phyloP scores from a whole-genome alignment of 2,888 invertebrate species.

The Dasypolia templi region DNA sequence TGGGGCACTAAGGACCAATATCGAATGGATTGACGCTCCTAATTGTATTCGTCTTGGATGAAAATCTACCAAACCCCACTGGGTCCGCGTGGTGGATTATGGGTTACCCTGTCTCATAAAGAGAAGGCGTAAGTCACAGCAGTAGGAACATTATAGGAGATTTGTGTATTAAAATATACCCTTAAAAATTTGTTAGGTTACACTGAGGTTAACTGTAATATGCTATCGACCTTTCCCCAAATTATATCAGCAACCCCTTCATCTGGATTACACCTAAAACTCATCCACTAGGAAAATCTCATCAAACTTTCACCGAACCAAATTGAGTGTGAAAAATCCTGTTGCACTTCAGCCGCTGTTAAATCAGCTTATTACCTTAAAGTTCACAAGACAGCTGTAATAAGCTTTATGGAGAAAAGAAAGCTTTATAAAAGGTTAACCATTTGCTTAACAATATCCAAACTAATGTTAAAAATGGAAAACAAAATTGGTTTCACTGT shows the following conservation, averaged over 20 bases:
- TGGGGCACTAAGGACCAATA: not conserved
- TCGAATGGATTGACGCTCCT: not conserved
- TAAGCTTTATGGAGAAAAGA: not conserved
- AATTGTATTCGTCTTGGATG: not conserved
- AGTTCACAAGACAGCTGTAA: slow-evolving; percentile 11
- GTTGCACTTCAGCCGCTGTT: slow-evolving; percentile 12
- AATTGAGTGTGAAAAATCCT: slow-evolving; percentile 36
- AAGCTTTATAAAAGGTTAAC: not conserved
- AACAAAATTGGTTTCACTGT: not conserved
- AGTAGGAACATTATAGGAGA: fast-evolving
- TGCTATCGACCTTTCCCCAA: not conserved
- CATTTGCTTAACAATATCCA: not conserved
- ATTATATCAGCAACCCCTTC: not conserved
- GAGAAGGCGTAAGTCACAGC: not conserved
- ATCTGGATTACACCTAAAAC: not conserved
- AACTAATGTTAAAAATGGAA: not conserved
- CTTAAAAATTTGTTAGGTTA: not conserved
- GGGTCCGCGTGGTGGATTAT: too few species aligned
- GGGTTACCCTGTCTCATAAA: not conserved
- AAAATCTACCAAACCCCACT: not conserved
- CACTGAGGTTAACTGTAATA: not conserved
- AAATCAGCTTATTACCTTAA: slow-evolving; percentile 17
- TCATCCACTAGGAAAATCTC: not conserved
- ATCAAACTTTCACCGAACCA: not conserved
- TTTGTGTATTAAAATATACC: not conserved